Conservation (phyloP, 2,113 vertebrate species). For the Sapajus apella region DNA sequence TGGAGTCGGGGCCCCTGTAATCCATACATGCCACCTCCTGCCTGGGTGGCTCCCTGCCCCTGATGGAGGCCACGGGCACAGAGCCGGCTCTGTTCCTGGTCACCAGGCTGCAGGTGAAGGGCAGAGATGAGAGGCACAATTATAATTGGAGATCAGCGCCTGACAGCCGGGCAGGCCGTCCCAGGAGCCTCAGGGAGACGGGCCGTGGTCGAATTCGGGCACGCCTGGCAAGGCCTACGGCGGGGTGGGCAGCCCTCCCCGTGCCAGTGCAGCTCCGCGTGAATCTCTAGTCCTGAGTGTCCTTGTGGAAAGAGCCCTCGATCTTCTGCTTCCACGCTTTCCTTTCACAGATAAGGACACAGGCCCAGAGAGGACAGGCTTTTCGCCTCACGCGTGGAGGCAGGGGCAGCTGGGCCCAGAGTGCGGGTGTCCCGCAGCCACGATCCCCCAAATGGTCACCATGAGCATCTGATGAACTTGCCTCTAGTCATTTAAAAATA, state of each 20-base stretch:
- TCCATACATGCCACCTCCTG: fast-evolving
- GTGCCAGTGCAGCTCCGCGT: neutral
- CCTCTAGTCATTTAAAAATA: neutral
- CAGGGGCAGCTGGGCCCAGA: neutral
- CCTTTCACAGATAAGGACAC: neutral
- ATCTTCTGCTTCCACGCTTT: neutral
- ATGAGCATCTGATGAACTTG: neutral
- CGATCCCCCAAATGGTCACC: neutral
- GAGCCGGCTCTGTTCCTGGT: neutral
- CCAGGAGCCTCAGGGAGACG: no score
- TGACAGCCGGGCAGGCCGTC: neutral
- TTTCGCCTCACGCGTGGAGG: neutral
- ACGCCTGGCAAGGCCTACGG: neutral
- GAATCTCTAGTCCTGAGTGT: neutral
- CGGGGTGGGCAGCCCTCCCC: neutral
- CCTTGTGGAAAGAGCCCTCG: neutral
- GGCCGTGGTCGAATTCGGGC: no score
- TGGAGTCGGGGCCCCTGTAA: neutral
- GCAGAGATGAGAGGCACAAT: neutral
- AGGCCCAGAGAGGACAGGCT: neutral
- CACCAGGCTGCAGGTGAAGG: neutral
- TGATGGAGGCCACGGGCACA: neutral
- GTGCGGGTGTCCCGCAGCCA: neutral
- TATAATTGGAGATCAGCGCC: conserved; percentile 49
- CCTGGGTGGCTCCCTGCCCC: neutral